Base-by-base conservation (phyloP, 2,797 vertebrate species). In the Meriones psammophilus region DNA sequence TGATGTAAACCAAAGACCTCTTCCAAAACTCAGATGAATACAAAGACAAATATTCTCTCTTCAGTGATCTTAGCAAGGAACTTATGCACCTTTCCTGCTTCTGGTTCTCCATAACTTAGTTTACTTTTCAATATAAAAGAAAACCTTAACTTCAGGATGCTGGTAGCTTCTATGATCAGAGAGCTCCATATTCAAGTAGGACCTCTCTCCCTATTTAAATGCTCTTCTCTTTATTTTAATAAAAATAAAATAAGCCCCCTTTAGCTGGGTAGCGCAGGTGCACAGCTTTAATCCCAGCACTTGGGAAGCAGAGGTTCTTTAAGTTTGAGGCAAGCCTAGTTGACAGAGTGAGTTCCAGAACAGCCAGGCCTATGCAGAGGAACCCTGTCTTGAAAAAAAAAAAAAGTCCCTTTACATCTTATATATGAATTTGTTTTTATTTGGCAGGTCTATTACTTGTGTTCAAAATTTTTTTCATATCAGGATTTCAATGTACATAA, bases 51-150 rank as follows among this genome's bases (percentile, higher is more conserved):
- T 13, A 26, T 18, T 42, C n/a, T 28, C 36, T 30, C 50, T 68
- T 64, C 17, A 24, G 42, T 3, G 69, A 12, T 39, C 18, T 68
- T 8, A 66, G 14, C 0, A 14, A 54, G 24, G 0, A 10, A 1
- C 10, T 39, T 9, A 56, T 33, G 50, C 24, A 83, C 3, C 36
- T 56, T 54, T 30, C 3, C 26, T 36, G 60, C 9, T 8, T 58
- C 20, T 28, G 14, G 9, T 60, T 33, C 5, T 76, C 66, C 68
- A 9, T 36, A 76, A 7, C 17, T 24, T 66, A 7, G 5, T 12
- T 73, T 30, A 79, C 15, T 74, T 12, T 15, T 54, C 42, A 12
- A 28, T 81, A 5, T 14, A 88, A 42, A 87, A 77, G 30, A 62
- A 94, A 58, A 86, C 7, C 3, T 6, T 76, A 12, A n/a, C 50